Evolutionary conservation across 1,140 invertebrate genomes (phyloP).

Genomic region (Drepana arcuata): DNA sequence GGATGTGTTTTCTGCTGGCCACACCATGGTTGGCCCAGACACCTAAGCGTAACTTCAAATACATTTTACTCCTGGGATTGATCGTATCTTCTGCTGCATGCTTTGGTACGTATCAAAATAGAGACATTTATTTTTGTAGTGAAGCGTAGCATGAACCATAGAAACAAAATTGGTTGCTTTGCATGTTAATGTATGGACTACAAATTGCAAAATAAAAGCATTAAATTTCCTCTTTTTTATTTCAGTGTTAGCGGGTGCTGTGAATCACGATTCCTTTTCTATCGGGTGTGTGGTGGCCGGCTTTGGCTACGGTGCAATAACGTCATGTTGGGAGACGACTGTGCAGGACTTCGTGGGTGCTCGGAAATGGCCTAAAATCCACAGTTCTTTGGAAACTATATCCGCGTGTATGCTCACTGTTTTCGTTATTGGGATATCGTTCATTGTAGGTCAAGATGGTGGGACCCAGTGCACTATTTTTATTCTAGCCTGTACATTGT

Average conservation of each 20-base stretch:
- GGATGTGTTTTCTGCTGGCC: constrained; percentile 55
- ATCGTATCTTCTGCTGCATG: constrained; percentile 44
- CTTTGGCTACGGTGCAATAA: constrained; percentile 47
- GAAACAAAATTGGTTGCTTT: too few relatives aligned
- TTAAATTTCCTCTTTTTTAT: constrained; percentile 17
- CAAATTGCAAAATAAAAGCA: too few relatives aligned
- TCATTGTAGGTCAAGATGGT: constrained; percentile 22
- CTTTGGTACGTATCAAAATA: constrained; percentile 43
- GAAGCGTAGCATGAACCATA: too few relatives aligned
- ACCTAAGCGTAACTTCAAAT: constrained; percentile 63
- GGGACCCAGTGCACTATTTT: constrained; percentile 41
- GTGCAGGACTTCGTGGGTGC: constrained; percentile 53
- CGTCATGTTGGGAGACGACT: constrained; percentile 46
- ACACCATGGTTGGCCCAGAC: constrained; percentile 62
- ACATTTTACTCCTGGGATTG: constrained; percentile 44
- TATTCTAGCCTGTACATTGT: constrained; percentile 32
- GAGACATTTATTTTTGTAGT: neutral
- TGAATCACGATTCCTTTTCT: constrained; percentile 42
- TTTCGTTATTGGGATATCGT: constrained; percentile 32
- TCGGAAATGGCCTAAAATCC: constrained; percentile 55
- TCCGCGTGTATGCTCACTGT: constrained; percentile 30
- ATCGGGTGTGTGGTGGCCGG: constrained; percentile 52
- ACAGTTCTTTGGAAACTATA: constrained; percentile 51
- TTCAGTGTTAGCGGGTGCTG: constrained; percentile 44
- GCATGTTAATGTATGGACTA: too few relatives aligned